phyloP scores from a whole-genome alignment of 1,140 invertebrate genomes.

The Thrips palmi region DNA sequence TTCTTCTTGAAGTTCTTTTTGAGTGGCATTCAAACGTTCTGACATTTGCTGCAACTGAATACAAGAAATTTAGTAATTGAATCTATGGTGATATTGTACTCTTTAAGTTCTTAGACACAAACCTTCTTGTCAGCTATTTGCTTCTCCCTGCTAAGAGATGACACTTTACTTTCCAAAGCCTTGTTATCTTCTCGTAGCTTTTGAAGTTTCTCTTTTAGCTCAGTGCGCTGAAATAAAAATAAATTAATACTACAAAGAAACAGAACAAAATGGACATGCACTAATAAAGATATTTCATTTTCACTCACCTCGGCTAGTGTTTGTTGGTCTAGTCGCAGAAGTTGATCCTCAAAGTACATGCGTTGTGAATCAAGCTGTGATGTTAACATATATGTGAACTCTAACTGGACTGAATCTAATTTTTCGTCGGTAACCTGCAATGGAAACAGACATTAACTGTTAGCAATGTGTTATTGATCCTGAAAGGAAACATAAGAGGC shows the following conservation, averaged over 20 bases:
- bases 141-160: conserved; percentile 38
- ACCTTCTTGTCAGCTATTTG: conserved; percentile 42
- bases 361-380: conserved; percentile 91
- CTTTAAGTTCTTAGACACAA: neutral
- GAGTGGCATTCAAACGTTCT: conserved; percentile 33
- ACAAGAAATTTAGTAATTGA: neutral
- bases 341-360: conserved; percentile 75
- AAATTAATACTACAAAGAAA: no score
- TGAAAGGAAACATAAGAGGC: neutral
- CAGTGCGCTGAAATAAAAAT: conserved; percentile 19
- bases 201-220: conserved; percentile 22
- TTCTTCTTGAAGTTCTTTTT: conserved; percentile 57
- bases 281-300: conserved; percentile 27
- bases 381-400: conserved; percentile 94
- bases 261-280: no score
- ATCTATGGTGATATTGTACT: neutral
- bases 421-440: conserved; percentile 54
- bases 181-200: conserved; percentile 22
- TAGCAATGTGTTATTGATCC: neutral
- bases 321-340: conserved; percentile 37
- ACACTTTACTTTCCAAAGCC: conserved; percentile 24
- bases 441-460: neutral
- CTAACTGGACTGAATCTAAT: conserved; percentile 79
- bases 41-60: conserved; percentile 27
- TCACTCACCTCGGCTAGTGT: conserved; percentile 29